These are phyloP conservation scores for Drosophila willistoni DNA, from an alignment of 1,140 invertebrate species.

Conservation along the genomic window DNA sequence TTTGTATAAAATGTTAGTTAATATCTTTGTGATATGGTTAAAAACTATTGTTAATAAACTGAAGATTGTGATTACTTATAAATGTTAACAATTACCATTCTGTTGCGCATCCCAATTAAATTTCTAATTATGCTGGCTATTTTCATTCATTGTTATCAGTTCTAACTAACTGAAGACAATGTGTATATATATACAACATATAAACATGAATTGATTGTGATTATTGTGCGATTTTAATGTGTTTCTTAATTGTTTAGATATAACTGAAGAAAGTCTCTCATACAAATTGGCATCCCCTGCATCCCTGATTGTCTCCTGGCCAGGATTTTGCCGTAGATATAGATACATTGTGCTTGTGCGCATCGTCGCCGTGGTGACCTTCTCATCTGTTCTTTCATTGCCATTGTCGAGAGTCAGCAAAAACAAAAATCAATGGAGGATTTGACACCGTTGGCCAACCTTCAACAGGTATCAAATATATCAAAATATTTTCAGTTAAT, in stretches of 20 bases:
- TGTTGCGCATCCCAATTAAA: conserved; percentile 11
- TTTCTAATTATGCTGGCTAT: not conserved
- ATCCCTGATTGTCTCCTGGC: not conserved
- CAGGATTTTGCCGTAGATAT: conserved; percentile 14
- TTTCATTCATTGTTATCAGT: conserved; percentile 1
- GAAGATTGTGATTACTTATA: not conserved
- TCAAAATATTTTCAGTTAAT: conserved; percentile 28
- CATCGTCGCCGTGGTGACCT: conserved; percentile 53
- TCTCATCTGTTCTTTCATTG: conserved; percentile 58
- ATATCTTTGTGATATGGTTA: too few species aligned
- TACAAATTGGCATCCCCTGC: not conserved
- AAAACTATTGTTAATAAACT: not conserved
- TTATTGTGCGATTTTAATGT: not conserved
- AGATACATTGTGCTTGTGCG: conserved; percentile 25
- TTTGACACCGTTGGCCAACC: conserved; percentile 72
- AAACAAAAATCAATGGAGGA: conserved; percentile 79
- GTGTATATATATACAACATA: not conserved
- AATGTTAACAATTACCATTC: not conserved
- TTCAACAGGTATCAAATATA: conserved; percentile 74
- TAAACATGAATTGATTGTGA: not conserved
- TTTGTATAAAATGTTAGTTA: not conserved
- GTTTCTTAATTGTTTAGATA: not conserved
- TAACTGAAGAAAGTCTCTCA: not conserved
- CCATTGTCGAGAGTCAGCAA: conserved; percentile 48
- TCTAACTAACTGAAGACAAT: not conserved